Evolutionary conservation across 2,797 vertebrate genomes (phyloP).

Genomic region (Psittacula echo): DNA sequence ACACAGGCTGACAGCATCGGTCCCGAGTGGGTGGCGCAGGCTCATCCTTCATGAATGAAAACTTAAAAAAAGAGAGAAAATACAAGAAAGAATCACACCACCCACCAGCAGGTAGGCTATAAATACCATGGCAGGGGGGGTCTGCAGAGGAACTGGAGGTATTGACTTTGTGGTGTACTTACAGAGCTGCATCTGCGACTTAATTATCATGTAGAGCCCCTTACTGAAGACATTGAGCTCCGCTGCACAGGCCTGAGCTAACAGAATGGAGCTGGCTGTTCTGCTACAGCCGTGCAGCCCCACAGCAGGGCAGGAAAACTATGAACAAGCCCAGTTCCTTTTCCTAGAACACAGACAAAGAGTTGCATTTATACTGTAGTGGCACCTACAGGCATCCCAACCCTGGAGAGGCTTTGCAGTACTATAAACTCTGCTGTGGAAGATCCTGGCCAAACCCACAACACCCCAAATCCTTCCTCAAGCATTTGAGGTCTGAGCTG

Average conservation of each 20-base stretch:
- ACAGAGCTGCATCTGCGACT: background rate
- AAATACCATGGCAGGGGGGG: conserved; percentile 66
- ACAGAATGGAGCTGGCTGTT: background rate
- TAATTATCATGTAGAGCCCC: conserved; percentile 15
- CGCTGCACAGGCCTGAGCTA: background rate
- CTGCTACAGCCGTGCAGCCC: background rate
- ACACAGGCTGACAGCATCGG: background rate
- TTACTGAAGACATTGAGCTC: background rate
- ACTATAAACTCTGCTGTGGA: background rate
- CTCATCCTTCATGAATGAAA: conserved; percentile 69
- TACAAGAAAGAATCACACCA: conserved; percentile 50
- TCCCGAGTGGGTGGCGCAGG: conserved; percentile 22
- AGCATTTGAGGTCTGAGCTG: background rate
- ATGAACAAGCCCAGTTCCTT: background rate
- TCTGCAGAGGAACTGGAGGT: conserved; percentile 62
- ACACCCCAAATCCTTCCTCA: background rate
- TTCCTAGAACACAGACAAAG: background rate
- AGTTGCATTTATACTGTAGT: background rate
- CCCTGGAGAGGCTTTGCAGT: background rate
- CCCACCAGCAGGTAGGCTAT: conserved; percentile 66
- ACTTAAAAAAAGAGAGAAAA: background rate
- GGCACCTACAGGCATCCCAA: background rate
- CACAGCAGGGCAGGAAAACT: background rate
- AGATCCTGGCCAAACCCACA: background rate
- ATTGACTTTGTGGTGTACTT: conserved; percentile 27